Evolutionary conservation across 2,113 vertebrate species (phyloP).

Genomic region (Balaeniceps rex): DNA sequence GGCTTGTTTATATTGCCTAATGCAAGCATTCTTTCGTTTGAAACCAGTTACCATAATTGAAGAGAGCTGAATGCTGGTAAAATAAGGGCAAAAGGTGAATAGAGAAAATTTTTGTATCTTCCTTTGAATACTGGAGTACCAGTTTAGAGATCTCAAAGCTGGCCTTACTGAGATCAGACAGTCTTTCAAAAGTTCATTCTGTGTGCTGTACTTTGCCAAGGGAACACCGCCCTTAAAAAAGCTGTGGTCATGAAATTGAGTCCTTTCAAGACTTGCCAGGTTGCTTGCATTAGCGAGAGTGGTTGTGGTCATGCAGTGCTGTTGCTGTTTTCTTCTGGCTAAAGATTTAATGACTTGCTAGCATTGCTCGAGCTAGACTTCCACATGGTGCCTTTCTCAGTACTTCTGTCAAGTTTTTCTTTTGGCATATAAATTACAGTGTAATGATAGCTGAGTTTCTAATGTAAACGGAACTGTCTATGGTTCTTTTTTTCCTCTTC

Average conservation of each 20-base stretch:
- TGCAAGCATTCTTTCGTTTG: conserved; percentile 16
- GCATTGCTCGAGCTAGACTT: background rate
- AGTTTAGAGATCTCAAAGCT: background rate
- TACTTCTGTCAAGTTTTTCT: background rate
- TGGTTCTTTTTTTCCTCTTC: background rate
- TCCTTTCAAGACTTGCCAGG: background rate
- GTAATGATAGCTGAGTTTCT: background rate
- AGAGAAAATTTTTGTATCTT: background rate
- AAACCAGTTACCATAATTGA: background rate
- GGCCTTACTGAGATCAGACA: background rate
- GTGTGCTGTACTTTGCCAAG: background rate
- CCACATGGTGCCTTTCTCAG: background rate
- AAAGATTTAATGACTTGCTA: background rate
- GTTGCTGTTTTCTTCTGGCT: background rate
- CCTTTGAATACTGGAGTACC: background rate
- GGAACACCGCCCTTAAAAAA: background rate
- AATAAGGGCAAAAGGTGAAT: background rate
- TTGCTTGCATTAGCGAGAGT: conserved; percentile 29
- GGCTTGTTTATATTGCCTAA: conserved; percentile 1
- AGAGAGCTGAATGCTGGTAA: background rate
- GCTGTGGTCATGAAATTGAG: background rate
- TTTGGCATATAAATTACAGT: background rate
- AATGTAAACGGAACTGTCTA: background rate
- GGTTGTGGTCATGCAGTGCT: background rate
- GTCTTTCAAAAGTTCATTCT: background rate